Conservation (phyloP, 2,888 invertebrate genomes). For the Troides aeacus region DNA sequence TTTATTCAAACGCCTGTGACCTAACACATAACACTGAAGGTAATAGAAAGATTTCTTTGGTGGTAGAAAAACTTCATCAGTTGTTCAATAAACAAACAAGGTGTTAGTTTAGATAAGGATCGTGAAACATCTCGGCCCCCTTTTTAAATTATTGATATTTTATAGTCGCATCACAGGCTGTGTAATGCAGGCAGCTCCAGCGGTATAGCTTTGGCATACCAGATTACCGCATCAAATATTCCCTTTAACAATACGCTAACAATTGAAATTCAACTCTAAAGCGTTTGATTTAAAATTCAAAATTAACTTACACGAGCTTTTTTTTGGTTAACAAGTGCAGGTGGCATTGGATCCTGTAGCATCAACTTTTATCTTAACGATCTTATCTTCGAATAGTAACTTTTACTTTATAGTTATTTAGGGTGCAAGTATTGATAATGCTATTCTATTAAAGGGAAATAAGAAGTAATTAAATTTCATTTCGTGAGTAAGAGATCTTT, state of each 20-base stretch:
- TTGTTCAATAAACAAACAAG: conserved; percentile 68
- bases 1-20: too few species aligned
- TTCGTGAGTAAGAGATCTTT: background rate
- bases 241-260: conserved; percentile 45
- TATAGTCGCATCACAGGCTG: conserved; percentile 68
- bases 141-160: conserved; percentile 77
- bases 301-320: conserved; percentile 28
- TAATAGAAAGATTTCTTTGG: too few species aligned
- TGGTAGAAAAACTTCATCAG: background rate
- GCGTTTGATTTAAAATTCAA: conserved; percentile 32
- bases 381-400: conserved; percentile 72
- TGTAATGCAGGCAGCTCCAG: conserved; percentile 70
- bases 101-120: conserved; percentile 75
- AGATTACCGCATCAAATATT: conserved; percentile 72
- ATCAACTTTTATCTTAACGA: conserved; percentile 68
- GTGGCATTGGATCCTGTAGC: conserved; percentile 63
- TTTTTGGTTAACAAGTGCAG: conserved; percentile 57
- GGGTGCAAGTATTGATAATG: conserved; percentile 67
- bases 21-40: too few species aligned
- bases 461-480: conserved; percentile 30
- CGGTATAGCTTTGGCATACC: conserved; percentile 64
- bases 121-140: conserved; percentile 57
- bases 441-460: conserved; percentile 38
- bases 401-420: conserved; percentile 74
- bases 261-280: conserved; percentile 37